A percentile compares a stretch with the other conserved stretches of the same genome.
These are phyloP conservation scores for Lethocerus indicus DNA, from an alignment of 1,140 invertebrate species.

Conservation along the genomic window DNA sequence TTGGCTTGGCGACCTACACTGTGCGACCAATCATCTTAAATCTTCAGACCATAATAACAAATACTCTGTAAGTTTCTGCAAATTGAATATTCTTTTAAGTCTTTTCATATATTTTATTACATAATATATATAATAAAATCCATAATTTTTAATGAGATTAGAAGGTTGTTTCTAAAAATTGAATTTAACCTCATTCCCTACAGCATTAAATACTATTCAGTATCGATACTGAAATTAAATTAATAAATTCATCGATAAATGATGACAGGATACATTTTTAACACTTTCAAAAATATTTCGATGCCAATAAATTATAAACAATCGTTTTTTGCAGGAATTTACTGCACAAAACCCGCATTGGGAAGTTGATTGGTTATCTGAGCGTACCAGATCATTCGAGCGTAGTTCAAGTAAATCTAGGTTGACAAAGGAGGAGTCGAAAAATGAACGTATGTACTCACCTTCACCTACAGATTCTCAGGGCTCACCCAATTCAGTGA, in stretches of 20 bases:
- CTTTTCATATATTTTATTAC: neutral
- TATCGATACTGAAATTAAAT: no score
- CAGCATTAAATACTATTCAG: no score
- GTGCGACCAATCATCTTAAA: constrained; percentile 67
- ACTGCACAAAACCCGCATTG: constrained; percentile 65
- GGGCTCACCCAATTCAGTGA: constrained; percentile 51
- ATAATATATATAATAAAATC: neutral
- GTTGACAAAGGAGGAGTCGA: no score
- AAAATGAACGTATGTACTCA: no score
- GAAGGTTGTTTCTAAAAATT: no score
- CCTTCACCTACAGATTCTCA: no score
- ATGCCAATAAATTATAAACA: no score
- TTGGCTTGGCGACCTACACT: constrained; percentile 75
- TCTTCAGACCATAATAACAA: constrained; percentile 56
- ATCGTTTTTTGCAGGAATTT: constrained; percentile 43
- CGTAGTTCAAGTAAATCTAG: constrained; percentile 28
- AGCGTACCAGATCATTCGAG: constrained; percentile 48
- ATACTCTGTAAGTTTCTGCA: constrained; percentile 44
- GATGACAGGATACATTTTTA: no score
- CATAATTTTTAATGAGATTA: neutral
- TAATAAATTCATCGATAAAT: no score
- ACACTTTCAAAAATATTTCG: no score
- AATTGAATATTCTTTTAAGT: neutral
- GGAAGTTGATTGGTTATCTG: constrained; percentile 67
- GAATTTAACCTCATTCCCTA: no score